A percentile compares a stretch with the other conserved stretches of the same genome.
phyloP scores from a whole-genome alignment of 2,797 vertebrate species.

The Amazonetta brasiliensis region DNA sequence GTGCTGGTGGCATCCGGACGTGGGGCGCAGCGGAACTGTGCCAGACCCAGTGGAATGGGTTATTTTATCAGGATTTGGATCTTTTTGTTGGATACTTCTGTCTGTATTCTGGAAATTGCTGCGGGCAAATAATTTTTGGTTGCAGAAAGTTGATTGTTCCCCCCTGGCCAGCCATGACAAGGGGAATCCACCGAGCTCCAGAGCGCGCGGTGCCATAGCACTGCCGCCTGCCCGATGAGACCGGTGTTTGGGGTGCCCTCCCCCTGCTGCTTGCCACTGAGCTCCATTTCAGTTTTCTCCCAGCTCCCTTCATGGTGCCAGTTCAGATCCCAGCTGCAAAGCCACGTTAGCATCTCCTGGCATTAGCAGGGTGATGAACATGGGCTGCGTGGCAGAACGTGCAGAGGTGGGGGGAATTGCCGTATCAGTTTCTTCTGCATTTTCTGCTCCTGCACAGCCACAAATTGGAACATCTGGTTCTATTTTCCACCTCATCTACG shows the following conservation, averaged over 20 bases:
- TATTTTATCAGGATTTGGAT: not conserved
- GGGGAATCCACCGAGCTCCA: not conserved
- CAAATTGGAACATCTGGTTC: constrained; percentile 55
- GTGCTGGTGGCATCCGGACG: not conserved
- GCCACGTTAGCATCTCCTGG: not conserved
- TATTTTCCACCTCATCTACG: constrained; percentile 61
- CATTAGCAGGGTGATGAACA: not conserved
- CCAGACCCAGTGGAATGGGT: not conserved
- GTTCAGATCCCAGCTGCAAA: not conserved
- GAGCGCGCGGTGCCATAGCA: accelerated
- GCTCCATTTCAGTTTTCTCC: not conserved
- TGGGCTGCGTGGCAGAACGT: not conserved
- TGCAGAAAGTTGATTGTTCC: not conserved
- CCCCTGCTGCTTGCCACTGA: not conserved
- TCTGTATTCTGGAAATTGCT: not conserved
- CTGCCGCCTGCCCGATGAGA: not conserved
- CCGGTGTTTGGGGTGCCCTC: not conserved
- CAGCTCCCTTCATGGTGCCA: not conserved
- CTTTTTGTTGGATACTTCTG: not conserved
- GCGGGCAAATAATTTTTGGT: not conserved
- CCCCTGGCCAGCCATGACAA: accelerated
- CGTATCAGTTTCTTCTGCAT: not conserved
- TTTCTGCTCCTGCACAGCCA: constrained; percentile 27
- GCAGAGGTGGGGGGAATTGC: not conserved
- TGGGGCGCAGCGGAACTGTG: not conserved